Percentiles rank a stretch among this genome's conserved stretches.
Evolutionary conservation across 2,797 vertebrate genomes (phyloP).

Genomic region (Varecia variegata): DNA sequence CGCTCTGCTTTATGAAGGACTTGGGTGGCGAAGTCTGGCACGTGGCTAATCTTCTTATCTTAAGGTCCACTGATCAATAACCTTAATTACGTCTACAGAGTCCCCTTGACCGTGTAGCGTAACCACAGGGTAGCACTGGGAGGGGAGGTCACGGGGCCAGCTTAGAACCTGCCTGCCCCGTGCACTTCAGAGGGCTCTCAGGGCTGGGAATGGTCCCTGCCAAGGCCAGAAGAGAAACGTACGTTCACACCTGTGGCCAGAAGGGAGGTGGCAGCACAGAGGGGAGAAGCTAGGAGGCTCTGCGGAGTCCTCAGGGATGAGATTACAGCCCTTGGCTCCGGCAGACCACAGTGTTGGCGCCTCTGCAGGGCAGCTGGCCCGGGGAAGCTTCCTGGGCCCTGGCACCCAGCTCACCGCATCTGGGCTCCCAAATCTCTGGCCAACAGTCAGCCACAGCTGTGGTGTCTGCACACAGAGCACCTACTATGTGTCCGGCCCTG

Average conservation of each 20-base stretch:
- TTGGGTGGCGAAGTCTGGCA: rapidly evolving
- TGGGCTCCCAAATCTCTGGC: not conserved
- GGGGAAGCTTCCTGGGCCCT: not conserved
- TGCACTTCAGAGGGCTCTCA: rapidly evolving
- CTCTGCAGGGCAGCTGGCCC: not conserved
- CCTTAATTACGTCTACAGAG: not conserved
- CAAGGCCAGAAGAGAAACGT: not conserved
- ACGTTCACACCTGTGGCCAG: not conserved
- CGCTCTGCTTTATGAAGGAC: not conserved
- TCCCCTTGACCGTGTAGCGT: rapidly evolving
- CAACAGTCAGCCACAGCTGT: rapidly evolving
- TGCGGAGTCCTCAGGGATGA: rapidly evolving
- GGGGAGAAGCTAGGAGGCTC: not conserved
- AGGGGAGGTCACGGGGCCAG: rapidly evolving
- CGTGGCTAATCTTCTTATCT: not conserved
- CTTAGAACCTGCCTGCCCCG: not conserved
- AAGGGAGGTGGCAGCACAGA: not conserved
- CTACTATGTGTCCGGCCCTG: not conserved
- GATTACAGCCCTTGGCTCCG: rapidly evolving
- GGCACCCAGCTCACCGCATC: rapidly evolving
- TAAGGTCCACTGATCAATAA: no score
- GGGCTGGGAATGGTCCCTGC: not conserved
- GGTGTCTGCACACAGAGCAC: not conserved
- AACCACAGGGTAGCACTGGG: rapidly evolving
- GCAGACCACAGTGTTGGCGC: not conserved